These are phyloP conservation scores for Epinephelus coioides DNA, from an alignment of 2,797 vertebrate species.

Conservation along the genomic window DNA sequence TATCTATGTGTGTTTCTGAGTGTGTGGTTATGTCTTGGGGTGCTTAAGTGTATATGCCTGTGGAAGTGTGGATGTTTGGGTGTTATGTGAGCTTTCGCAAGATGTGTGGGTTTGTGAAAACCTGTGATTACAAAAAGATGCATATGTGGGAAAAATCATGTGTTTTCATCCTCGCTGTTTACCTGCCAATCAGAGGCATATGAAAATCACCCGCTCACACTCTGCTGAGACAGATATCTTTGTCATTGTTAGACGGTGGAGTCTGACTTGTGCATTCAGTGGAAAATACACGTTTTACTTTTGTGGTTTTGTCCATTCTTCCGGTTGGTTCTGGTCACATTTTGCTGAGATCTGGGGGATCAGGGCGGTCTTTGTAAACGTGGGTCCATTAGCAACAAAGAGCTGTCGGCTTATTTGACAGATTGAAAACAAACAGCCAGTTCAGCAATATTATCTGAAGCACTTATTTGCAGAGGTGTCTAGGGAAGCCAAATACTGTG, in stretches of 20 bases:
- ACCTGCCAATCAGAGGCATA: conserved; percentile 1
- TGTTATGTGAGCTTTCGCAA: neutral
- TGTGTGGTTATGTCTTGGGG: neutral
- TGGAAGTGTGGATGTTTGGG: conserved; percentile 11
- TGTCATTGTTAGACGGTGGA: neutral
- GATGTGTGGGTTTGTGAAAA: neutral
- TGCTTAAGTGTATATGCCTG: neutral
- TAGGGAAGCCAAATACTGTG: neutral
- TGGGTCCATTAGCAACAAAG: conserved; percentile 9
- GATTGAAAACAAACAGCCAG: neutral
- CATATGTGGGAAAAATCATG: neutral
- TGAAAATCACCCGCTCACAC: conserved; percentile 2
- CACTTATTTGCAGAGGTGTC: neutral
- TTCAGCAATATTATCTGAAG: neutral
- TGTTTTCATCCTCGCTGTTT: neutral
- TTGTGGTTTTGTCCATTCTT: neutral
- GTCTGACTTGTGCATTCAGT: neutral
- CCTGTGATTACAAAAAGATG: conserved; percentile 14
- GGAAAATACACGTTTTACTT: neutral
- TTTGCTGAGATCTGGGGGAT: neutral
- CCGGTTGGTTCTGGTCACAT: neutral
- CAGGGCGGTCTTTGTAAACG: neutral
- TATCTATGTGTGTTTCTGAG: neutral
- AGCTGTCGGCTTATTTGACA: neutral
- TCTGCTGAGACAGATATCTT: neutral